Percentiles rank a stretch among this genome's conserved stretches.
These are phyloP conservation scores for Yoshiicerus persimilis DNA, from an alignment of 1,140 invertebrate species.

Conservation along the genomic window DNA sequence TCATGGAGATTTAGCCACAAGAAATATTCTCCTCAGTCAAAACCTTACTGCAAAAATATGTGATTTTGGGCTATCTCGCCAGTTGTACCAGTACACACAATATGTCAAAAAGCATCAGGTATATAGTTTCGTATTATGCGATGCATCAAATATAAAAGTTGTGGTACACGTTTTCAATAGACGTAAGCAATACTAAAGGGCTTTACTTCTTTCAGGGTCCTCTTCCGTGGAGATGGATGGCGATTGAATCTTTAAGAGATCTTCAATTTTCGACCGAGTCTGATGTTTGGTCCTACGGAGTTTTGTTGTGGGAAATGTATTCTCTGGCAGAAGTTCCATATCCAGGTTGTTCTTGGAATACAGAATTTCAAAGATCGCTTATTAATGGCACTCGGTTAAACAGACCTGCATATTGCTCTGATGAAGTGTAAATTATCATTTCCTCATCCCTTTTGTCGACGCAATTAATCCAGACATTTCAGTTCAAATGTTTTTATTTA, in stretches of 20 bases:
- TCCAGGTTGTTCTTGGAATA: not conserved
- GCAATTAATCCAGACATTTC: too few species aligned
- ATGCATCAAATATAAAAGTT: not conserved
- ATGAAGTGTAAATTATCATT: not conserved
- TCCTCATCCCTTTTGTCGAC: too few species aligned
- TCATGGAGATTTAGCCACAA: not conserved
- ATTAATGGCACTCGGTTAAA: not conserved
- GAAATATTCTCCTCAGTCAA: not conserved
- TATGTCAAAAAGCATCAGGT: constrained; percentile 31
- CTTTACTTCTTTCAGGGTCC: not conserved
- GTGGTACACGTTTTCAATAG: not conserved
- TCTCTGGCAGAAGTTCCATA: not conserved
- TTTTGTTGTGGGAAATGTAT: constrained; percentile 3
- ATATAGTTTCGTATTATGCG: not conserved
- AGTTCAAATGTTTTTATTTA: not conserved
- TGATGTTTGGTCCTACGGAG: not conserved
- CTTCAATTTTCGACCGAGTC: not conserved
- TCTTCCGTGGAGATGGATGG: constrained; percentile 1
- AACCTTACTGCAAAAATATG: constrained; percentile 14
- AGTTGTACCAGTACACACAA: constrained; percentile 13
- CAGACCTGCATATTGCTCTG: not conserved
- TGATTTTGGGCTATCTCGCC: constrained; percentile 31
- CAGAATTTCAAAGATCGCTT: not conserved
- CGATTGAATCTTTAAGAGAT: not conserved
- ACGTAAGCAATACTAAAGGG: not conserved